Base-by-base conservation (phyloP, 2,113 vertebrate genomes). In the Pao palembangensis region DNA sequence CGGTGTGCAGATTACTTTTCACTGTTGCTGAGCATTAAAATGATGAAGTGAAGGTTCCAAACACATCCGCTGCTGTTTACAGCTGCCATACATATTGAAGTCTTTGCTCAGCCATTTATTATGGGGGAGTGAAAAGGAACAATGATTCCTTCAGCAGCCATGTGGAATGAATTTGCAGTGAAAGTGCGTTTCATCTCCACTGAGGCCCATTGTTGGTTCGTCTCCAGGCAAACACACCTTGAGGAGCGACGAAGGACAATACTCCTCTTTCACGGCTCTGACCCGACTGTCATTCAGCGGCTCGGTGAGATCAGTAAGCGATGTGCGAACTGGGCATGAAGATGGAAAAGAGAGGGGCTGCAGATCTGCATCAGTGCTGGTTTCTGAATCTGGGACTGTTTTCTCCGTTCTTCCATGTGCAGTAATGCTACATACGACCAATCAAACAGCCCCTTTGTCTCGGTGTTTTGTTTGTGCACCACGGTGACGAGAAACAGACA, bases 381-480 rank as follows among this genome's bases (percentile, higher is more conserved):
- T 38, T 38, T 38, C 34, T 12, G 11, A 12, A 38, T 38, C 34
- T 38, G 34, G 28, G 11, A 38, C 34, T 31, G 28, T 31, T 6
- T 31, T 38, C 34, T 38, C 10, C 34, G 34, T 38, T 3, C 34
- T 8, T 6, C 34, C 28, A 5, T 8, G 8, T 31, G 34, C 34
- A 38, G 34, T 38, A 38, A 38, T 38, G 34, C 34, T 12, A 68
- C 20, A 53, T 70, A 50, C 28, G 56, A 55, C 69, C 66, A 74
- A 81, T 90, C 74, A 91, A 89, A 89, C 66, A 51, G 63, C 41
- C 67, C 84, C 85, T 88, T 88, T 90, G 88, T 91, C 76, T 69
- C 58, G 48, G 67, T n/a, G 68, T 78, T 83, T 69, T 54, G 62
- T 87, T 76, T 54, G 42, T 71, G 64, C 16, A 28, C 66, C 55